A percentile compares a stretch with the other conserved stretches of the same genome.
These are phyloP conservation scores for Amorpha juglandis DNA, from an alignment of 2,888 invertebrate species.

Conservation along the genomic window DNA sequence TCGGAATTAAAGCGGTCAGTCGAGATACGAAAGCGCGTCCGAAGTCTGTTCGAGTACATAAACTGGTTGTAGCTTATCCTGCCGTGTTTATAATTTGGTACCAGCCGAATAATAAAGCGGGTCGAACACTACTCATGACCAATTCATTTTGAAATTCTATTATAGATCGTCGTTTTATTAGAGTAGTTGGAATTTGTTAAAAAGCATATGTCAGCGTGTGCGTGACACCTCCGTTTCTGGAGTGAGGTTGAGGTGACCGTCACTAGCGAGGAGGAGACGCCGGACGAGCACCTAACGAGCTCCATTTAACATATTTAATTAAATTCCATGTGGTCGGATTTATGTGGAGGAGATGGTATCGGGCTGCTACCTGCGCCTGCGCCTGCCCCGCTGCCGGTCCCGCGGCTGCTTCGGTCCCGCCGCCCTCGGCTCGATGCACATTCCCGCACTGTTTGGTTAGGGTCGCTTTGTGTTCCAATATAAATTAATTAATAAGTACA, in stretches of 20 bases:
- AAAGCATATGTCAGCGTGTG: background rate
- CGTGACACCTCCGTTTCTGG: background rate
- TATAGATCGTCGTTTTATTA: too few relatives aligned
- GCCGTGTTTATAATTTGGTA: slow-evolving; percentile 4
- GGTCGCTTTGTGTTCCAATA: slow-evolving; percentile 16
- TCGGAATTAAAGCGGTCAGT: background rate
- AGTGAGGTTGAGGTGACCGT: background rate
- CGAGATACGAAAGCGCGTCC: background rate
- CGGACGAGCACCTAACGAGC: slow-evolving; percentile 15
- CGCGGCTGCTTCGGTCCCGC: background rate
- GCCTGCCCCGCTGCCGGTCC: background rate
- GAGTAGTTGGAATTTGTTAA: too few relatives aligned
- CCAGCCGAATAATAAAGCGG: background rate
- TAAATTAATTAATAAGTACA: slow-evolving; percentile 18
- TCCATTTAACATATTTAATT: slow-evolving; percentile 27
- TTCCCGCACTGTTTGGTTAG: slow-evolving; percentile 19
- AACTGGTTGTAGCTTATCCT: slow-evolving; percentile 4
- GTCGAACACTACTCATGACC: background rate
- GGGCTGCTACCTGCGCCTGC: slow-evolving; percentile 19
- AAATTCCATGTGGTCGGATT: slow-evolving; percentile 24
- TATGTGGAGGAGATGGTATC: slow-evolving; percentile 16
- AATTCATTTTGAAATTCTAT: background rate
- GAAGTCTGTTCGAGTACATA: background rate
- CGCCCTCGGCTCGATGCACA: background rate
- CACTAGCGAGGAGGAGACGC: too few relatives aligned